These are phyloP conservation scores for Gavialis gangeticus DNA, from an alignment of 2,113 vertebrate species.

Conservation along the genomic window DNA sequence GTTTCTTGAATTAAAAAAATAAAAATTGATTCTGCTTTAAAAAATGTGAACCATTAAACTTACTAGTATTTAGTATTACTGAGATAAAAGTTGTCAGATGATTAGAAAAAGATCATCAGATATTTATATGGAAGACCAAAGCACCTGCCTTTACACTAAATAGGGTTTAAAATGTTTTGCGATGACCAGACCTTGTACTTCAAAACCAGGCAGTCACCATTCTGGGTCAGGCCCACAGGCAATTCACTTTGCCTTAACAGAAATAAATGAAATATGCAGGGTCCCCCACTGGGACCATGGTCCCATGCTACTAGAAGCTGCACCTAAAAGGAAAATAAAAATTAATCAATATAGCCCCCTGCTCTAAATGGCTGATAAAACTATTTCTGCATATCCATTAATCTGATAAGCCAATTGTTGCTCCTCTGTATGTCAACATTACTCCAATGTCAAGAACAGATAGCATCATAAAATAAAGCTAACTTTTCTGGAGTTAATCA, in stretches of 20 bases:
- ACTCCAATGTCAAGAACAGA: accelerated
- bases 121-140: neutral
- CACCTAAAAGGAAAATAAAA: neutral
- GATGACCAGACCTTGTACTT: neutral
- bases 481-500: accelerated
- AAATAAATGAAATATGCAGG: neutral
- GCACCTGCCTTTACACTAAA: accelerated
- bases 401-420: neutral
- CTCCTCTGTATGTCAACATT: neutral
- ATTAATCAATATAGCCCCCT: neutral
- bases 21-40: neutral
- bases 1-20: neutral
- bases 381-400: neutral
- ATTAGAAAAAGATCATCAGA: neutral
- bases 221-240: accelerated
- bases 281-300: neutral
- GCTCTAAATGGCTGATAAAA: neutral
- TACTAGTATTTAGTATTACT: neutral
- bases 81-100: neutral
- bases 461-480: accelerated
- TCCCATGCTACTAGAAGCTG: neutral
- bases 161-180: neutral
- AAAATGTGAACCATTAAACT: neutral
- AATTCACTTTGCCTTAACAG: neutral
- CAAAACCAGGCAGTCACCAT: neutral